These are phyloP conservation scores for Smittia sp. DNA, from an alignment of 2,888 invertebrate genomes.

Conservation along the genomic window DNA sequence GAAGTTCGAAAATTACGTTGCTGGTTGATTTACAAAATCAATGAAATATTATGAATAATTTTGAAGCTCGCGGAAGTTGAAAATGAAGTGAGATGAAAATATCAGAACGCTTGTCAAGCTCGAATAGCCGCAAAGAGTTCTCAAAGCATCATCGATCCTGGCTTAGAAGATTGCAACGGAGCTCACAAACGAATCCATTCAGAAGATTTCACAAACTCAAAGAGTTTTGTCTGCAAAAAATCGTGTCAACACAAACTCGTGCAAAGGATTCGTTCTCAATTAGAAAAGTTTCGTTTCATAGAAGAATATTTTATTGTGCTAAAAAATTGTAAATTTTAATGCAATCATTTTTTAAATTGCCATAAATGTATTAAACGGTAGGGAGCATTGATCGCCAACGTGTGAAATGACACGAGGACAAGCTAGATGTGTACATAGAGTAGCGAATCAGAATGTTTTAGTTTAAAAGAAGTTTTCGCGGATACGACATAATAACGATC, in stretches of 20 bases:
- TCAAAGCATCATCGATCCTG: too few species aligned
- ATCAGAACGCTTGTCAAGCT: too few species aligned
- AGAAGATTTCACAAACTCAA: not conserved
- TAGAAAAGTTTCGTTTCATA: constrained; percentile 5
- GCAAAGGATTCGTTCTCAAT: not conserved
- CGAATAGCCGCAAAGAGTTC: too few species aligned
- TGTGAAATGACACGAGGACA: not conserved
- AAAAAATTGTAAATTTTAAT: constrained; percentile 13
- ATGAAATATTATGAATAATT: too few species aligned
- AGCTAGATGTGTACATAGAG: not conserved
- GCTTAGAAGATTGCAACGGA: too few species aligned
- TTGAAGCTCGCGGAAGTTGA: too few species aligned
- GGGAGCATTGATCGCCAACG: not conserved
- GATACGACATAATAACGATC: not conserved
- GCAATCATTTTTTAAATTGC: constrained; percentile 23
- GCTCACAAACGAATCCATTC: too few species aligned
- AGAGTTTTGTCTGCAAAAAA: not conserved
- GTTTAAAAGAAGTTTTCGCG: not conserved
- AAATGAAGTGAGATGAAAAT: too few species aligned
- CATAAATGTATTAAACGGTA: constrained; percentile 14
- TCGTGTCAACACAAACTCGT: not conserved
- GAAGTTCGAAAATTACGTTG: too few species aligned
- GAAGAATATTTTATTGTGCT: constrained; percentile 21
- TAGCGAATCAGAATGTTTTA: not conserved
- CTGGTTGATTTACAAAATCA: too few species aligned